Evolutionary conservation across 2,797 vertebrate species (phyloP).

Genomic region (Sebastes taczanowskii): DNA sequence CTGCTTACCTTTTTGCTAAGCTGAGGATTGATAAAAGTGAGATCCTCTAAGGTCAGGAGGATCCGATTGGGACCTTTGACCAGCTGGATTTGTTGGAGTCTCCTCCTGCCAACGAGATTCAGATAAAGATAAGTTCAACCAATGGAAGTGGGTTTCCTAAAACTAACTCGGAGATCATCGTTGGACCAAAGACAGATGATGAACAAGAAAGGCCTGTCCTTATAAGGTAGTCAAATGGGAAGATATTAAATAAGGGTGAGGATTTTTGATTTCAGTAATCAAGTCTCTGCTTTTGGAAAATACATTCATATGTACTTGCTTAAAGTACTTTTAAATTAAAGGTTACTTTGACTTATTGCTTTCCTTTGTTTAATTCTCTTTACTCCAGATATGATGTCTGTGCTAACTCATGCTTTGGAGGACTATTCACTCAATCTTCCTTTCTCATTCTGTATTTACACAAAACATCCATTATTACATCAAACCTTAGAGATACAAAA

Average conservation of each 20-base stretch:
- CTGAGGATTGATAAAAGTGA: slow-evolving; percentile 91
- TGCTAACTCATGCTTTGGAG: background rate
- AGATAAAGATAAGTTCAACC: slow-evolving; percentile 7
- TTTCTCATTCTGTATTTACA: background rate
- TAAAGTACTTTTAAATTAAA: background rate
- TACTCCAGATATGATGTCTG: background rate
- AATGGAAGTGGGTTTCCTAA: background rate
- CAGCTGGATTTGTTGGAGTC: slow-evolving; percentile 89
- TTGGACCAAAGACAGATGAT: background rate
- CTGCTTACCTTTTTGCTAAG: slow-evolving; percentile 86
- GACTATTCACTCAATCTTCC: background rate
- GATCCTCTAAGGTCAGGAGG: slow-evolving; percentile 88
- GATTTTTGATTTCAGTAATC: background rate
- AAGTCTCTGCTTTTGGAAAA: background rate
- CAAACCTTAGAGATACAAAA: background rate
- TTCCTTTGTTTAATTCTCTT: background rate
- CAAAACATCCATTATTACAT: background rate
- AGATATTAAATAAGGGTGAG: background rate
- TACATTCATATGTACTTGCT: background rate
- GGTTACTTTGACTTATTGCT: background rate
- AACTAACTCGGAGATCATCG: background rate
- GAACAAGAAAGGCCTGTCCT: background rate
- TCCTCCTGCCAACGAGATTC: slow-evolving; percentile 75
- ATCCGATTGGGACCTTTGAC: slow-evolving; percentile 91
- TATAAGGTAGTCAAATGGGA: background rate